Percentiles rank a stretch among this genome's conserved stretches.
These are phyloP conservation scores for Crioceris asparagi DNA, from an alignment of 2,888 invertebrate genomes.

Conservation along the genomic window DNA sequence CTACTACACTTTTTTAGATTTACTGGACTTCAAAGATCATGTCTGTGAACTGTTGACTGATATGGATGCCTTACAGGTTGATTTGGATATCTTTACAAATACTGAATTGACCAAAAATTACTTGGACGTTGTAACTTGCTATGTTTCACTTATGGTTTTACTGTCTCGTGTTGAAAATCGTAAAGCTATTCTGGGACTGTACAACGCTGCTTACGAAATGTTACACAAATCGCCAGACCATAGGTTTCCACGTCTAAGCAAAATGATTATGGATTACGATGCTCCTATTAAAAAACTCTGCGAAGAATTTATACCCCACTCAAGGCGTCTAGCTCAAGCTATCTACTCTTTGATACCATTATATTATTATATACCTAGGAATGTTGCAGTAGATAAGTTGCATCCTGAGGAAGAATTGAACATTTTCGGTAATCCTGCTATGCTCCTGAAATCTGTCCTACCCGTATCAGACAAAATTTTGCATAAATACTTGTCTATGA, in stretches of 20 bases:
- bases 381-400: slow-evolving; percentile 90
- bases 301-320: slow-evolving; percentile 94
- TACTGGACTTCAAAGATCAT: slow-evolving; percentile 94
- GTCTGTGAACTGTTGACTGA: slow-evolving; percentile 84
- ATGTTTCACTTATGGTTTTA: slow-evolving; percentile 92
- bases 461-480: slow-evolving; percentile 94
- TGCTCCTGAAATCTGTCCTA: slow-evolving; percentile 87
- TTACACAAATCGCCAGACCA: slow-evolving; percentile 77
- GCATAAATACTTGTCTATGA: slow-evolving; percentile 92
- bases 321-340: slow-evolving; percentile 75
- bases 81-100: slow-evolving; percentile 89
- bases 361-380: slow-evolving; percentile 81
- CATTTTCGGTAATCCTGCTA: slow-evolving; percentile 87
- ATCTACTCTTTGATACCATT: slow-evolving; percentile 79
- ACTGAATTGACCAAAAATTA: slow-evolving; percentile 95
- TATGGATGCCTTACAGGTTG: slow-evolving; percentile 93
- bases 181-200: slow-evolving; percentile 92
- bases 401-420: slow-evolving; percentile 86
- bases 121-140: slow-evolving; percentile 87
- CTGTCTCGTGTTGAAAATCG: slow-evolving; percentile 97
- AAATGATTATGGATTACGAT: slow-evolving; percentile 97
- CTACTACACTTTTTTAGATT: slow-evolving; percentile 98
- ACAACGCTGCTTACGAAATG: slow-evolving; percentile 96
- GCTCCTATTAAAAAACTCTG: slow-evolving; percentile 87
- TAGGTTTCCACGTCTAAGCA: slow-evolving; percentile 91